Evolutionary conservation across 2,888 invertebrate genomes (phyloP), one percentile per base, ranked within the genome.

Genomic region (Hydropsyche betteni): DNA sequence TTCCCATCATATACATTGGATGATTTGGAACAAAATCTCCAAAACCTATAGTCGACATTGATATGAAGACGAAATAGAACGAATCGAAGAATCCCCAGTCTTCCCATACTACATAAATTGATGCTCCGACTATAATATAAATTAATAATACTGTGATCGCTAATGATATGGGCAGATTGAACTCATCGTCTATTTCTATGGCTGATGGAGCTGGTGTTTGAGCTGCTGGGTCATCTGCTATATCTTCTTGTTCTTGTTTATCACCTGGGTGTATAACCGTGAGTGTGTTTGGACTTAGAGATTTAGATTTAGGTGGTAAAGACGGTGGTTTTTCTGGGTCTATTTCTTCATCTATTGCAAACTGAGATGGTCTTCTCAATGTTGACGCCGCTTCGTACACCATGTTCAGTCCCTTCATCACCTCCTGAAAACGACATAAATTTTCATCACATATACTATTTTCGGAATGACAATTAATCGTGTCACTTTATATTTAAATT

Each of bases 1-100:
- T 95, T 74, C 93, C 90, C 89, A 98, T 93, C 92, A 98, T 95
- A 81, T 91, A 92, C 84, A 92, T 90, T 0, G 97, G 96, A 85
- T 96, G 94, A 83, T 93, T 89, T 0, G 97, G 97, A 0, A 97
- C 94, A 78, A 93, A 89, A 85, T 98, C 97, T 2, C 97, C 97
- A 81, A 98, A 94, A n/a, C 98, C 98, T 76, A 99, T 97, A 0
- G 98, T 99, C 0, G 96, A 95, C 91, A 98, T 94, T 0, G 97
- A 97, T 81, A 98, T 95, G 83, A 98, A 98, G 4, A 98, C 95
- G 83, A 98, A 99, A 84, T 99, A 99, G 83, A 99, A 96, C 0
- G 98, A 92, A 77, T 96, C 94, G 81, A 97, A 93, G 84, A 96
- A 94, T n/a, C 89, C 89, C 98, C 98, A 99, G 0, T 89, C 86